Base-by-base conservation (phyloP, 2,797 vertebrate species). In the Miichthys miiuy region DNA sequence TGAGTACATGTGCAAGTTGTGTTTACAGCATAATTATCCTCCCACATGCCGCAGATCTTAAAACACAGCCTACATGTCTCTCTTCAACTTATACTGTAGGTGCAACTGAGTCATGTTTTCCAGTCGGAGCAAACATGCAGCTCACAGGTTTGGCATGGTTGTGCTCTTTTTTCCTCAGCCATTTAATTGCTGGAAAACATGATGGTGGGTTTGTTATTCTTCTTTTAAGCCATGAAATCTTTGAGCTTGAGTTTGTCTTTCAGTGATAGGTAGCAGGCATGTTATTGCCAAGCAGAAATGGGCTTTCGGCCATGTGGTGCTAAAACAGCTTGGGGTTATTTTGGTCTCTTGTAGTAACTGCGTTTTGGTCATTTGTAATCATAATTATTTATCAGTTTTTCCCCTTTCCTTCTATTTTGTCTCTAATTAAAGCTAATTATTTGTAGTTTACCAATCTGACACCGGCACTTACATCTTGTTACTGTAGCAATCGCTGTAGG, bases 181-280 rank as follows among this genome's bases (percentile, higher is more conserved):
- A 60, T 80, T 84, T 85, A 86, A 88, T 78, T 82, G 72, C 62
- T 89, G 91, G 88, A 92, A 92, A 93, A 91, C 79, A 65, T 89
- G 85, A 92, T 72, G 87, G 73, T 11, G 21, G 47, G 70, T 83
- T 87, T 83, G 73, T 83, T 88, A 58, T 85, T 81, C 67, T 81
- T 81, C 67, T 72, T 61, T 54, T 68, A 71, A 75, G 69, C 74
- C 56, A 50, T 78, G 76, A 90, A 81, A 83, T 84, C 70, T 73
- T 71, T 41, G 72, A 72, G 82, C 46, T 57, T 21, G 42, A 42
- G 25, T 74, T 54, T 66, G 74, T 71, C 41, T 70, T 74, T 68
- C 2, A 50, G 30, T 64, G 75, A 89, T 78, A 64, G 58, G 71
- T 81, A 77, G 72, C 80, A 68, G 56, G 11, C 60, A 14, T 68